Percentiles rank a stretch among this genome's conserved stretches.
Conservation (phyloP, 2,888 invertebrate species). For the Tenthredo distinguenda region DNA sequence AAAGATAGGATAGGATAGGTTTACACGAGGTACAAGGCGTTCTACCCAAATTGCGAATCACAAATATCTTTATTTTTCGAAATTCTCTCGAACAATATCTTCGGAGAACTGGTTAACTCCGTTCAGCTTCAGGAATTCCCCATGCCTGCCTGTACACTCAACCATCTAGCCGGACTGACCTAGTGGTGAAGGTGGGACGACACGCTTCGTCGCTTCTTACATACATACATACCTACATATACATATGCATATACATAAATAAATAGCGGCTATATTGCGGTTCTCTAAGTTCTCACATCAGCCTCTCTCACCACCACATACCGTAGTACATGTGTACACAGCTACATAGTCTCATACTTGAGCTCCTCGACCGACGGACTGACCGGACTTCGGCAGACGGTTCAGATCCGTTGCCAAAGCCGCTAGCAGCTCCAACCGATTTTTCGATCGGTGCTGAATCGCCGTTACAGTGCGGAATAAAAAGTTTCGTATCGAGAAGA, state of each 20-base stretch:
- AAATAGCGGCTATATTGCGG: background rate
- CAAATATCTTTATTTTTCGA: background rate
- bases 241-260: background rate
- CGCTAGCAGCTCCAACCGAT: background rate
- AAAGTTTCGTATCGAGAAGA: background rate
- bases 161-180: background rate
- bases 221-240: background rate
- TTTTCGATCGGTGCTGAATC: background rate
- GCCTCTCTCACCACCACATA: background rate
- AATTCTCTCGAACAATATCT: background rate
- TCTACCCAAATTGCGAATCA: background rate
- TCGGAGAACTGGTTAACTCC: background rate
- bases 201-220: background rate
- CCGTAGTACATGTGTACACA: background rate
- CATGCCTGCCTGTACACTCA: background rate
- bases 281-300: background rate
- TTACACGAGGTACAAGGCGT: background rate
- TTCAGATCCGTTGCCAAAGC: constrained; percentile 5
- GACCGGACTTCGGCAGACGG: background rate
- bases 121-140: background rate
- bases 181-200: background rate
- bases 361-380: background rate
- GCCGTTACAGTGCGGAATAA: background rate
- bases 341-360: background rate
- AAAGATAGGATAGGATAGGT: background rate